Evolutionary conservation across 2,113 vertebrate species (phyloP).

Genomic region (Ochotona princeps): DNA sequence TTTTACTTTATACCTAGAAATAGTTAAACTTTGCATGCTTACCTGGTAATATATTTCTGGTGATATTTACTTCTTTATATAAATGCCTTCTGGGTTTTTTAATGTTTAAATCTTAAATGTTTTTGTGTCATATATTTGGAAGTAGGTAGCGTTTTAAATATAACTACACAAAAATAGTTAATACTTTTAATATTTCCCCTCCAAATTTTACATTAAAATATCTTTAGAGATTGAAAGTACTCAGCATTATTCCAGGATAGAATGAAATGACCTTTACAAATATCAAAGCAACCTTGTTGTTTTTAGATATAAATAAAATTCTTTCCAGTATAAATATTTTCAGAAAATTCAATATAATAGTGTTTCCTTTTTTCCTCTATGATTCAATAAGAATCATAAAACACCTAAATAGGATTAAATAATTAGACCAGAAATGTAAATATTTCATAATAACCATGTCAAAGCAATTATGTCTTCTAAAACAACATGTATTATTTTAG

Average conservation of each 20-base stretch:
- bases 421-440: neutral
- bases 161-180: neutral
- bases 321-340: neutral
- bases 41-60: neutral
- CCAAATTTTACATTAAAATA: neutral
- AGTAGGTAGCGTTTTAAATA: neutral
- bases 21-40: neutral
- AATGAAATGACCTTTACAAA: neutral
- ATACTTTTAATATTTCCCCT: slow-evolving; percentile 29
- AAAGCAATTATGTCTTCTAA: neutral
- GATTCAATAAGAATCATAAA: neutral
- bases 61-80: neutral
- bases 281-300: neutral
- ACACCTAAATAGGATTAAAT: neutral
- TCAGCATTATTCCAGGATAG: neutral
- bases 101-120: neutral
- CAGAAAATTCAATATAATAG: neutral
- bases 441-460: neutral
- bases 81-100: neutral
- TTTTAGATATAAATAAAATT: neutral
- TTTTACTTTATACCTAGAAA: slow-evolving; percentile 1
- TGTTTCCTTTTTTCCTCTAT: neutral
- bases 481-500: neutral
- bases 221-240: neutral
- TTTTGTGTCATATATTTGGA: neutral